These are phyloP conservation scores for Ammospiza maritima DNA, from an alignment of 2,797 vertebrate genomes.

Conservation along the genomic window DNA sequence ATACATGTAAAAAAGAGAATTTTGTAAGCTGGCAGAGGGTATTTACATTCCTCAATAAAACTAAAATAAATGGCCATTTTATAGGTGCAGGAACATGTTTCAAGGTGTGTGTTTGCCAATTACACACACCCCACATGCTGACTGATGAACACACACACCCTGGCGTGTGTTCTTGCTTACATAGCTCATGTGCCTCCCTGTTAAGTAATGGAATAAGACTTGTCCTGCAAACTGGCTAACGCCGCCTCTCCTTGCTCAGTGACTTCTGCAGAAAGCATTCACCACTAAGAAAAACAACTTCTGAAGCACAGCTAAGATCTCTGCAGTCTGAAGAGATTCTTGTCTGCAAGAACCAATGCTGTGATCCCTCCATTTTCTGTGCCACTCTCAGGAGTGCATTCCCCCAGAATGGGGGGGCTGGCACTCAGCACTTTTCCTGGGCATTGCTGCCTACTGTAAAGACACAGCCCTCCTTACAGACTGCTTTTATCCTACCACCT, in stretches of 20 bases:
- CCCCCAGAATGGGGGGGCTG: not conserved
- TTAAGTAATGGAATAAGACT: conserved; percentile 65
- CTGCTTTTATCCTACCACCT: not conserved
- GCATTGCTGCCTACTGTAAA: not conserved
- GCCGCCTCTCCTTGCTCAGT: not conserved
- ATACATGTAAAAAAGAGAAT: not conserved
- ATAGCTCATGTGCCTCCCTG: conserved; percentile 54
- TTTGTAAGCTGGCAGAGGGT: conserved; percentile 4
- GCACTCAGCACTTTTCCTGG: not conserved
- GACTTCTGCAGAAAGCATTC: conserved; percentile 48
- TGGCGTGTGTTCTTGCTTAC: conserved; percentile 59
- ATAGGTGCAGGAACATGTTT: conserved; percentile 61
- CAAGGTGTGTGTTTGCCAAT: conserved; percentile 59
- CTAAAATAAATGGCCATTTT: conserved; percentile 59
- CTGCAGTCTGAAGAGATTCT: not conserved
- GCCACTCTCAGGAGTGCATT: not conserved
- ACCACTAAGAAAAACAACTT: conserved; percentile 33
- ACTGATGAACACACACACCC: conserved; percentile 64
- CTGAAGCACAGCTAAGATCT: not conserved
- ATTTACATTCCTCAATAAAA: conserved; percentile 53
- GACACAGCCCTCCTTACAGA: not conserved
- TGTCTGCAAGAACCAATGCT: not conserved
- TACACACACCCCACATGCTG: conserved; percentile 53
- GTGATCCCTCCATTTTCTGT: not conserved
- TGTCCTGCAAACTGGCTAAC: conserved; percentile 12